A percentile compares a stretch with the other conserved stretches of the same genome.
phyloP scores from a whole-genome alignment of 2,797 vertebrate species.

The Megaceryle alcyon region DNA sequence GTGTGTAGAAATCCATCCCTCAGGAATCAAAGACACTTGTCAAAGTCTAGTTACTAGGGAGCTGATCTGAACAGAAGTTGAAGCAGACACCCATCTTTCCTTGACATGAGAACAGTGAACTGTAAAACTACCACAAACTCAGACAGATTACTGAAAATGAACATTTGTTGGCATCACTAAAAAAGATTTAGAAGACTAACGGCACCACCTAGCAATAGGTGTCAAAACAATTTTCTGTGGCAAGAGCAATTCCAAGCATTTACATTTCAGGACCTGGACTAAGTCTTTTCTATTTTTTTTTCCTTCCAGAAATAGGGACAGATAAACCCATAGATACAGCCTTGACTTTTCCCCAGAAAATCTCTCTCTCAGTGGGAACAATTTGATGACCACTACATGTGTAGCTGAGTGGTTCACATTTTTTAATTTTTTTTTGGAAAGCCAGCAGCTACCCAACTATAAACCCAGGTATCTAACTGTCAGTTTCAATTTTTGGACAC shows the following conservation, averaged over 20 bases:
- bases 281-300: neutral
- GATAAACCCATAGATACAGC: neutral
- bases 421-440: neutral
- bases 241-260: neutral
- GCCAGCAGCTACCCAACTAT: neutral
- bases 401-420: neutral
- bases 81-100: neutral
- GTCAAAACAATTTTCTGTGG: neutral
- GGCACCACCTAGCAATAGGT: neutral
- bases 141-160: accelerated
- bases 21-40: neutral
- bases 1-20: neutral
- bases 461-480: neutral
- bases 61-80: neutral
- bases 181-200: neutral
- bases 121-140: neutral
- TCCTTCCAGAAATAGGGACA: neutral
- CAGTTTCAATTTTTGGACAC: neutral
- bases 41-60: neutral
- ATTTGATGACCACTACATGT: neutral
- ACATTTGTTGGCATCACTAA: neutral
- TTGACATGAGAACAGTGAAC: neutral
- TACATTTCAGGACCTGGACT: neutral
- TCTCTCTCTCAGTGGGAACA: neutral
- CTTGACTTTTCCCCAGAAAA: neutral